These are phyloP conservation scores for Strix occidentalis DNA, from an alignment of 2,797 vertebrate genomes.

Conservation along the genomic window DNA sequence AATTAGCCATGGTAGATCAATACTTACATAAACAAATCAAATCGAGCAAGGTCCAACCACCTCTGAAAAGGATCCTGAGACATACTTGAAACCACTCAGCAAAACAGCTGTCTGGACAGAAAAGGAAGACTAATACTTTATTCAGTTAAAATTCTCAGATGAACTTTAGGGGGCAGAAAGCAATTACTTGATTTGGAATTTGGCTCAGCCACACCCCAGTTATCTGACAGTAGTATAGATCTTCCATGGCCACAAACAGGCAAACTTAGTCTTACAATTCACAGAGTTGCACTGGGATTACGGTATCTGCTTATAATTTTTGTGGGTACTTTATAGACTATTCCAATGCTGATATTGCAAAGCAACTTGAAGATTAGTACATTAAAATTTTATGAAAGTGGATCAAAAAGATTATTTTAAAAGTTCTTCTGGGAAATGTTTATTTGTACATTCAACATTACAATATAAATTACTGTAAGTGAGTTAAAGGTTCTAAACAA, in stretches of 20 bases:
- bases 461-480: conserved; percentile 38
- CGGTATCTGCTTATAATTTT: not conserved
- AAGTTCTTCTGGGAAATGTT: conserved; percentile 52
- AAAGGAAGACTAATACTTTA: not conserved
- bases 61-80: not conserved
- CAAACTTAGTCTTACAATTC: not conserved
- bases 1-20: not conserved
- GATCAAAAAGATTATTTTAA: conserved; percentile 59
- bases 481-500: conserved; percentile 33
- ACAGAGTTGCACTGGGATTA: not conserved
- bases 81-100: not conserved
- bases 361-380: conserved; percentile 29
- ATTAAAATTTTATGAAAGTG: conserved; percentile 61
- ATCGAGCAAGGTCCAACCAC: not conserved
- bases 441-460: not conserved
- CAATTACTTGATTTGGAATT: not conserved
- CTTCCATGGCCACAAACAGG: not conserved
- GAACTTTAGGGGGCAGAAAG: not conserved
- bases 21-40: not conserved
- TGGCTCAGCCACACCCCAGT: not conserved
- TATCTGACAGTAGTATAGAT: not conserved
- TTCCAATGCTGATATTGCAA: conserved; percentile 26
- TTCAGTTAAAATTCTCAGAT: not conserved
- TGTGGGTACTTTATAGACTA: not conserved
- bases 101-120: not conserved